A percentile compares a stretch with the other conserved stretches of the same genome.
These are phyloP conservation scores for Characodon lateralis DNA, from an alignment of 2,797 vertebrate species.

Conservation along the genomic window DNA sequence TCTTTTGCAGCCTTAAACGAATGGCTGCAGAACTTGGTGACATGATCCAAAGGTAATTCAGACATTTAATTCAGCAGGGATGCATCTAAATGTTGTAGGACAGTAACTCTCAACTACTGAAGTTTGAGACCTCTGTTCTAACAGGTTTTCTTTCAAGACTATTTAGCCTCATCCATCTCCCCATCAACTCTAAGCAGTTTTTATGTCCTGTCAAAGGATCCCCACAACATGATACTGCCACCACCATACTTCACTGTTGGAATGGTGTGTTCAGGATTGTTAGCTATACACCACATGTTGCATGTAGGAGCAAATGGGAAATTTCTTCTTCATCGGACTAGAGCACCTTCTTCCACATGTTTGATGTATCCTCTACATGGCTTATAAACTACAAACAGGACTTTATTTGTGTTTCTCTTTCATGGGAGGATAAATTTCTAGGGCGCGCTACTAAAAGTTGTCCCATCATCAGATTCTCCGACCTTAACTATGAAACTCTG, in stretches of 20 bases:
- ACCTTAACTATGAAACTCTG: no score
- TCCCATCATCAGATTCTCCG: no score
- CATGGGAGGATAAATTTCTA: neutral
- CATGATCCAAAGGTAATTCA: neutral
- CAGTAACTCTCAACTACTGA: neutral
- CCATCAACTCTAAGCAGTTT: neutral
- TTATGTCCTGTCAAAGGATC: neutral
- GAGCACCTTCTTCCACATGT: neutral
- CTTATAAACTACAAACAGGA: neutral
- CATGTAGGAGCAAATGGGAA: neutral
- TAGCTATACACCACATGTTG: neutral
- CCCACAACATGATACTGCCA: neutral
- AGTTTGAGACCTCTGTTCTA: neutral
- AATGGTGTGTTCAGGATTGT: neutral
- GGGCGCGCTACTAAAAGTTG: no score
- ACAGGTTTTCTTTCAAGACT: neutral
- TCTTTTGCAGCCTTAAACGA: neutral
- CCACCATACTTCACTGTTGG: neutral
- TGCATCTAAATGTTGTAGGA: neutral
- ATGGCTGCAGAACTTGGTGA: neutral
- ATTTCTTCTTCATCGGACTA: neutral
- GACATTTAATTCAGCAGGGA: neutral
- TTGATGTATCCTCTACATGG: neutral
- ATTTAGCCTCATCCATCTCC: neutral
- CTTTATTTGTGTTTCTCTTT: neutral